Base-by-base conservation (phyloP, 2,888 invertebrate genomes). In the Drosophila greeni region DNA sequence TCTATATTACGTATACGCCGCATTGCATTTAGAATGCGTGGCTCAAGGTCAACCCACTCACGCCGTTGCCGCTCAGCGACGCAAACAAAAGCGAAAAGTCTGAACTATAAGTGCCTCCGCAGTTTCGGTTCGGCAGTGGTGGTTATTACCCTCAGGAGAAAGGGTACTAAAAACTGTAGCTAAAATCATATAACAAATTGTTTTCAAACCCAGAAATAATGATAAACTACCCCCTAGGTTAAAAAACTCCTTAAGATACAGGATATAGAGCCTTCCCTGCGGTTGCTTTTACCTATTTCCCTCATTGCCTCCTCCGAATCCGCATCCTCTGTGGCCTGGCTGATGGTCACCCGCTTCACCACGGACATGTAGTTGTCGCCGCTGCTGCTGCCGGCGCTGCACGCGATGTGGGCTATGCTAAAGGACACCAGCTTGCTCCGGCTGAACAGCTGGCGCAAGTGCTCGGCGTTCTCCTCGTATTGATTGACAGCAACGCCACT, bases 331-430 rank as follows among this genome's bases (percentile, higher is more conserved):
- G 45, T 8, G 29, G 31, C 37, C 49, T 52, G 60, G 9, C 76
- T 79, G 20, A 88, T 81, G 52, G 82, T 78, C 18, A 87, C 73
- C 18, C 88, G 86, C 72, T 87, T 88, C 24, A 88, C 87, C 52
- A 87, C 82, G 16, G 88, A 88, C 88, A 88, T 88, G 55, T 88
- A 88, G 69, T 88, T 88, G 70, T 88, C 88, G 47, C 88, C 88
- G 48, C 83, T 82, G 74, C 83, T 85, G 68, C 87, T 87, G 51
- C 88, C 88, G 29, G 87, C 80, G 49, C 70, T 75, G 72, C 85
- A 86, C 26, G 69, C 70, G 12, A 84, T 80, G 29, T 72, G 79
- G 20, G 80, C 75, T 48, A 86, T 79, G 49, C 61, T 70, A 65
- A 87, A 87, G 59, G 75, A 76, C 42, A 84, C 74, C 52, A 86